Evolutionary conservation across 2,797 vertebrate genomes (phyloP).

Genomic region (Glossophaga mutica): DNA sequence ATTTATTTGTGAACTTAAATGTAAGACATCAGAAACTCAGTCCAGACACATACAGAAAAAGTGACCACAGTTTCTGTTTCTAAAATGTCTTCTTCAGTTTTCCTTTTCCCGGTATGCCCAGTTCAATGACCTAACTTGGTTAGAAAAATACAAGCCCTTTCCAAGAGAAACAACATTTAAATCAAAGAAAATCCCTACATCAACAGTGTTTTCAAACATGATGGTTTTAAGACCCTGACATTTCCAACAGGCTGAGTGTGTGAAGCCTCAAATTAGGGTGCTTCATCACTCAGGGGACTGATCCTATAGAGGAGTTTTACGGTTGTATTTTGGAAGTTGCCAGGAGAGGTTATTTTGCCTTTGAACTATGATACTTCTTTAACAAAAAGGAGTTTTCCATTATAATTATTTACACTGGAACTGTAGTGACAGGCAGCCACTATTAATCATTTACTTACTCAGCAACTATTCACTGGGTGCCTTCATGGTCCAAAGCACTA

Average conservation of each 20-base stretch:
- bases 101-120: slow-evolving; percentile 70
- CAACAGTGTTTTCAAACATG: slow-evolving; percentile 72
- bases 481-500: not conserved
- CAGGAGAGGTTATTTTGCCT: not conserved
- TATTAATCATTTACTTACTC: slow-evolving; percentile 25
- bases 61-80: slow-evolving; percentile 65
- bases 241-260: slow-evolving; percentile 69
- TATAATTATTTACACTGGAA: slow-evolving; percentile 24
- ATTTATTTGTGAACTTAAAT: slow-evolving; percentile 7
- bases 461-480: not conserved
- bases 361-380: slow-evolving; percentile 13
- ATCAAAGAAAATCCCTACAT: slow-evolving; percentile 78
- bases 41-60: slow-evolving; percentile 41
- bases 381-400: slow-evolving; percentile 47
- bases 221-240: slow-evolving; percentile 73
- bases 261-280: slow-evolving; percentile 40
- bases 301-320: not conserved
- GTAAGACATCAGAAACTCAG: slow-evolving; percentile 27
- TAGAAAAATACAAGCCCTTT: slow-evolving; percentile 75
- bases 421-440: not conserved
- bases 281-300: not conserved
- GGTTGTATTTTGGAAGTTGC: not conserved
- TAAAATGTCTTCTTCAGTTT: slow-evolving; percentile 71
- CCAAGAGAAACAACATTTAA: slow-evolving; percentile 80
- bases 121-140: slow-evolving; percentile 71